Percentiles rank a stretch among this genome's conserved stretches.
These are phyloP conservation scores for Pterostichus niger DNA, from an alignment of 2,888 invertebrate genomes.

Conservation along the genomic window DNA sequence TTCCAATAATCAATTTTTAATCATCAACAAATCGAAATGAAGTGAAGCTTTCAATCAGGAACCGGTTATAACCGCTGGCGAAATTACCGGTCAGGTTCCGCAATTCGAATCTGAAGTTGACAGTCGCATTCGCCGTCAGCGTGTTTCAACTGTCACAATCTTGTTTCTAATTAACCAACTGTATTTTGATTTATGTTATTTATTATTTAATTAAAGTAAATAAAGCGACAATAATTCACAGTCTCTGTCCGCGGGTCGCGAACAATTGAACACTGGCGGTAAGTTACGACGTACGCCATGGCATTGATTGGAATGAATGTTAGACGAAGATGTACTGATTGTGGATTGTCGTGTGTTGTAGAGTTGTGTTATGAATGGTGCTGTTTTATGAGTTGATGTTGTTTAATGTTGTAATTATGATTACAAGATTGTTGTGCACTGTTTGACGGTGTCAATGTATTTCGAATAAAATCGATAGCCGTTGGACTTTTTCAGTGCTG, in stretches of 20 bases:
- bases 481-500: slow-evolving; percentile 33
- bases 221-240: slow-evolving; percentile 37
- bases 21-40: not conserved
- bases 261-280: slow-evolving; percentile 22
- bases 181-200: slow-evolving; percentile 40
- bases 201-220: slow-evolving; percentile 50
- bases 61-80: slow-evolving; percentile 3
- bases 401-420: slow-evolving; percentile 62
- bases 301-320: no score
- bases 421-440: slow-evolving; percentile 52
- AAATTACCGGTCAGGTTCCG: slow-evolving; percentile 1
- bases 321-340: slow-evolving; percentile 5
- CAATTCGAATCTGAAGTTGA: not conserved
- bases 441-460: slow-evolving; percentile 45
- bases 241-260: not conserved
- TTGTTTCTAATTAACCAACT: slow-evolving; percentile 30
- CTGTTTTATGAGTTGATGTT: slow-evolving; percentile 26
- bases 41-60: slow-evolving; percentile 5
- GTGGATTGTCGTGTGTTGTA: not conserved
- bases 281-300: slow-evolving; percentile 26
- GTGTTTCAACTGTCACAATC: not conserved
- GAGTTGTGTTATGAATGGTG: slow-evolving; percentile 19
- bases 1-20: slow-evolving; percentile 11
- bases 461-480: slow-evolving; percentile 62
- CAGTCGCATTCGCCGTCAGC: not conserved